Evolutionary conservation across 2,888 invertebrate genomes (phyloP).

Genomic region (Agrotis segetum): DNA sequence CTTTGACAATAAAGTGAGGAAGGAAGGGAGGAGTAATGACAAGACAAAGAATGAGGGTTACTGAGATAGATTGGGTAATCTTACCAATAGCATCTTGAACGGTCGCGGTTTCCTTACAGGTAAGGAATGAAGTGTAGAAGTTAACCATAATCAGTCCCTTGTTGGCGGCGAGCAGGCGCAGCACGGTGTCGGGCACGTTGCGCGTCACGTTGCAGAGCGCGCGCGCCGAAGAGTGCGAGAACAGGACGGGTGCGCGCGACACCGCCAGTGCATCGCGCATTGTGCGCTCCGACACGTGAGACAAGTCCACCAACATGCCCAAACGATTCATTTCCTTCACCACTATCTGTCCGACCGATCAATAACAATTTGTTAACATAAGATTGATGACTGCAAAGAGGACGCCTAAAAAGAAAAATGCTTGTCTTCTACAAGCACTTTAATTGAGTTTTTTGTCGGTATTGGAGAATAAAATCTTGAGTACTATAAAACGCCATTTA

Average conservation of each 20-base stretch:
- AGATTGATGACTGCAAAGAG: constrained; percentile 31
- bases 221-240: constrained; percentile 96
- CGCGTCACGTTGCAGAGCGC: constrained; percentile 95
- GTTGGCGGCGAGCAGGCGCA: constrained; percentile 94
- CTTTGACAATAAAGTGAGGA: no score
- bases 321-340: constrained; percentile 97
- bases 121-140: constrained; percentile 95
- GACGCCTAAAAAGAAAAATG: constrained; percentile 17
- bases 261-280: constrained; percentile 95
- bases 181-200: constrained; percentile 95
- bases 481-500: constrained; percentile 22
- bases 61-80: constrained; percentile 3
- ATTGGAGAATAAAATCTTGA: constrained; percentile 27
- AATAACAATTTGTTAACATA: constrained; percentile 47
- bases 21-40: background rate
- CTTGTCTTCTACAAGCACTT: constrained; percentile 14
- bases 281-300: constrained; percentile 95
- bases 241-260: constrained; percentile 95
- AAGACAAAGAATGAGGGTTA: background rate
- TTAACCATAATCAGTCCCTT: constrained; percentile 97
- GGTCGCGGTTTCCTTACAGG: constrained; percentile 94
- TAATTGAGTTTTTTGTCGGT: constrained; percentile 31
- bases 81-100: constrained; percentile 95
- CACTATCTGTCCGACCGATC: constrained; percentile 90
- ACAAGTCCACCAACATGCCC: constrained; percentile 96